Percentiles rank a stretch among this genome's conserved stretches.
Conservation (phyloP, 2,888 invertebrate genomes). For the Athetis lepigone region DNA sequence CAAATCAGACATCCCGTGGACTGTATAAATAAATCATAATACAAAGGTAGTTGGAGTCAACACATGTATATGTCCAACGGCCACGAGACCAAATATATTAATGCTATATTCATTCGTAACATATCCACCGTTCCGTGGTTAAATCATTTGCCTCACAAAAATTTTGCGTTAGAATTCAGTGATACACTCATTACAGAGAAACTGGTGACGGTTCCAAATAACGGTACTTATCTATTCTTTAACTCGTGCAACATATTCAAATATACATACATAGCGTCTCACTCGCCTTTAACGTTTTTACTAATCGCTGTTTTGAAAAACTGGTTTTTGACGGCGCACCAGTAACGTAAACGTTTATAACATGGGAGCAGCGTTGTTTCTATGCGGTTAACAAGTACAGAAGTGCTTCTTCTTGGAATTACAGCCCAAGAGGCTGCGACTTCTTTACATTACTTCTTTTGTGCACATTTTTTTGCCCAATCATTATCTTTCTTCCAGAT, state of each 20-base stretch:
- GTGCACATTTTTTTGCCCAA: too few relatives aligned
- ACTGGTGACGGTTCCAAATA: conserved; percentile 63
- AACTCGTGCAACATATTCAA: conserved; percentile 66
- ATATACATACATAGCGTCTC: conserved; percentile 57
- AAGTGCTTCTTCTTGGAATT: background rate
- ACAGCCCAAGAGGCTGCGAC: background rate
- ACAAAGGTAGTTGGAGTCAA: conserved; percentile 45
- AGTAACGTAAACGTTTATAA: conserved; percentile 44
- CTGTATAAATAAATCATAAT: conserved; percentile 48
- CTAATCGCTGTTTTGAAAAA: conserved; percentile 60
- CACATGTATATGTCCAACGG: conserved; percentile 31
- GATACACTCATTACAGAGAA: conserved; percentile 64
- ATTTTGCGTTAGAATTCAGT: conserved; percentile 61
- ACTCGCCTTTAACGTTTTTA: conserved; percentile 61
- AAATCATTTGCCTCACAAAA: conserved; percentile 59
- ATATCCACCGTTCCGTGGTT: conserved; percentile 35
- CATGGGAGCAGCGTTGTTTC: conserved; percentile 38
- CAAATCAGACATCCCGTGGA: conserved; percentile 29
- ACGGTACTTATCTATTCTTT: conserved; percentile 69
- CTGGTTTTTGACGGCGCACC: conserved; percentile 58
- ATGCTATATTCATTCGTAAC: conserved; percentile 57
- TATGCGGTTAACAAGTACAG: conserved; percentile 31
- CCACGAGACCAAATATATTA: conserved; percentile 48
- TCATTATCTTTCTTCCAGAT: background rate
- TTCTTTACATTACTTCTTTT: too few relatives aligned